Evolutionary conservation across 2,113 vertebrate species (phyloP).

Genomic region (Bungarus multicinctus): DNA sequence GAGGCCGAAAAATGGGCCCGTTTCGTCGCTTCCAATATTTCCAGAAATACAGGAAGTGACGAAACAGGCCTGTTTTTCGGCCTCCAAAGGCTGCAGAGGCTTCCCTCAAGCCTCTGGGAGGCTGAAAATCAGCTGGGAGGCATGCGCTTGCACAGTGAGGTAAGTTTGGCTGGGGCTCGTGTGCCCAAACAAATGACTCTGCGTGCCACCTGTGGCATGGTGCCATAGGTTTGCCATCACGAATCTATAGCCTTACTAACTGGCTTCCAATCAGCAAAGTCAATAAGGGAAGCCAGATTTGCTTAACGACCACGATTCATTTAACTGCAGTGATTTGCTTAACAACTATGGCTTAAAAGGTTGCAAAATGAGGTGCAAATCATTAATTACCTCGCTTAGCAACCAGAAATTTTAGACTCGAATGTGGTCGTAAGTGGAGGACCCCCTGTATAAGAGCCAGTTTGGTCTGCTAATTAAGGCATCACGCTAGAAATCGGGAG

Average conservation of each 20-base stretch:
- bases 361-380: not conserved
- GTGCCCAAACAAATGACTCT: too few relatives aligned
- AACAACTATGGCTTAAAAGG: not conserved
- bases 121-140: too few relatives aligned
- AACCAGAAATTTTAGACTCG: not conserved
- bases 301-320: not conserved
- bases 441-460: not conserved
- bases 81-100: too few relatives aligned
- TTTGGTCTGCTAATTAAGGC: not conserved
- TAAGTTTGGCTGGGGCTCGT: too few relatives aligned
- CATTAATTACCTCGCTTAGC: not conserved
- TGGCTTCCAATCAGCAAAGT: not conserved
- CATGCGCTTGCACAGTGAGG: too few relatives aligned
- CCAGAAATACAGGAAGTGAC: too few relatives aligned
- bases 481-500: not conserved
- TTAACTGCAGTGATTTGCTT: not conserved
- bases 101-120: too few relatives aligned
- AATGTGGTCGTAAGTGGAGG: not conserved
- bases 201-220: too few relatives aligned
- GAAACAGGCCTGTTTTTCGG: too few relatives aligned
- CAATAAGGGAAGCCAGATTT: not conserved
- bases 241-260: not conserved
- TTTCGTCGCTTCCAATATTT: too few relatives aligned
- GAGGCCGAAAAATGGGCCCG: too few relatives aligned
- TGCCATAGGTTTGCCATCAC: too few relatives aligned